Conservation (phyloP, 2,797 vertebrate genomes). For the Cyclura pinguis region DNA sequence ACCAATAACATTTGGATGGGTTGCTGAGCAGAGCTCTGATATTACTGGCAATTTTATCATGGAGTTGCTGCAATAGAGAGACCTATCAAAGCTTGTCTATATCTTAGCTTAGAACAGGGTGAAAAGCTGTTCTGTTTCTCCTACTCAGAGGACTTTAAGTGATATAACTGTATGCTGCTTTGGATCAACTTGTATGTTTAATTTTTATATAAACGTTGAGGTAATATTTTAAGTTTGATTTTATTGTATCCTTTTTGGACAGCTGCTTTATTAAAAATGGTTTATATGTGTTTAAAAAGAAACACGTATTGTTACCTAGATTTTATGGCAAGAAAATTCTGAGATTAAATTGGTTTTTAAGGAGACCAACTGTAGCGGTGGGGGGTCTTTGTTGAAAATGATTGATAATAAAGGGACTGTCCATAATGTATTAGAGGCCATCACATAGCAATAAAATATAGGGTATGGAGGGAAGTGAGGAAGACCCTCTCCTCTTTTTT, state of each 20-base stretch:
- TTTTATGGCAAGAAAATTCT: not conserved
- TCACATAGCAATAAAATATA: not conserved
- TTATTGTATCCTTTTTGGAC: not conserved
- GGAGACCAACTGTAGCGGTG: too few species aligned
- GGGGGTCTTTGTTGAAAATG: too few species aligned
- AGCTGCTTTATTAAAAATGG: not conserved
- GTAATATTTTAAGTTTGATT: not conserved
- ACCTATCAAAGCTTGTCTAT: not conserved
- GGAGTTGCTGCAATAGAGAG: not conserved
- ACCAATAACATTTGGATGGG: not conserved
- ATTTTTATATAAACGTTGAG: not conserved
- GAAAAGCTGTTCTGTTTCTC: not conserved
- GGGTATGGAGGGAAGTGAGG: not conserved
- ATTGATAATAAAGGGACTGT: not conserved
- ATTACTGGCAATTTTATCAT: too few species aligned
- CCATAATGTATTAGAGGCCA: not conserved
- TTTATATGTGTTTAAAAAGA: not conserved
- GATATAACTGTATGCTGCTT: not conserved
- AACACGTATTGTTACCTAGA: not conserved
- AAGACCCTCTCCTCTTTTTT: not conserved
- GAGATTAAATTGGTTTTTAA: too few species aligned
- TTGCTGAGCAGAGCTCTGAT: not conserved
- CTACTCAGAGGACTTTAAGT: not conserved
- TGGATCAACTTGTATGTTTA: not conserved
- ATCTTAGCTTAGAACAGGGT: not conserved